These are phyloP conservation scores for Agrotis ipsilon DNA, from an alignment of 2,888 invertebrate genomes.

Conservation along the genomic window DNA sequence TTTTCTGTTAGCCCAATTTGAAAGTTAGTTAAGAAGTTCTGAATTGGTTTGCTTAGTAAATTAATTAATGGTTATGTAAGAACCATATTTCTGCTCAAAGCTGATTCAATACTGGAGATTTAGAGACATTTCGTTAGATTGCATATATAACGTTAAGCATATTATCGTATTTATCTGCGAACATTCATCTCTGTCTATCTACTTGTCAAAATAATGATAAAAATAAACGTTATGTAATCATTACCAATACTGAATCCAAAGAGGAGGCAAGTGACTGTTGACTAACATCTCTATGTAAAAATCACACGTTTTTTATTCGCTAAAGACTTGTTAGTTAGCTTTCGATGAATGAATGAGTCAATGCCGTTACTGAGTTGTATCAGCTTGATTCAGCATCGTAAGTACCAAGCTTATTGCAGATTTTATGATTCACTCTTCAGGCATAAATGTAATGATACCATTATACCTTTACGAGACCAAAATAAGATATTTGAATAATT, in stretches of 20 bases:
- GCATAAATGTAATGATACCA: conserved; percentile 47
- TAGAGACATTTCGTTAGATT: not conserved
- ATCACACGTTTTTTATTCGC: conserved; percentile 38
- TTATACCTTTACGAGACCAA: conserved; percentile 34
- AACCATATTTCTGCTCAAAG: not conserved
- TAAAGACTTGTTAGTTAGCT: conserved; percentile 41
- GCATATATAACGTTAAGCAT: not conserved
- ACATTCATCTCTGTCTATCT: conserved; percentile 13
- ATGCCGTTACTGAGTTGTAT: conserved; percentile 53
- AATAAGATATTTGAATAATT: conserved; percentile 33
- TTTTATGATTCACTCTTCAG: conserved; percentile 66
- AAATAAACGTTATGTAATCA: conserved; percentile 36
- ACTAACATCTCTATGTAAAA: conserved; percentile 35
- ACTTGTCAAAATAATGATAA: conserved; percentile 24
- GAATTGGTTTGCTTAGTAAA: conserved; percentile 21
- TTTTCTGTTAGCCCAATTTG: conserved; percentile 1
- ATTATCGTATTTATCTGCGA: conserved; percentile 5
- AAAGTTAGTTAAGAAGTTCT: conserved; percentile 17
- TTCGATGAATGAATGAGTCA: conserved; percentile 74
- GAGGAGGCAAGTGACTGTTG: conserved; percentile 11
- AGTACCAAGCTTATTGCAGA: conserved; percentile 44
- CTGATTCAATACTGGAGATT: not conserved
- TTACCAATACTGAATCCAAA: conserved; percentile 12
- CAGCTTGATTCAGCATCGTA: conserved; percentile 57
- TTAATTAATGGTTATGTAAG: conserved; percentile 10